These are phyloP conservation scores for Galago senegalensis DNA, from an alignment of 2,797 vertebrate genomes.

Conservation along the genomic window DNA sequence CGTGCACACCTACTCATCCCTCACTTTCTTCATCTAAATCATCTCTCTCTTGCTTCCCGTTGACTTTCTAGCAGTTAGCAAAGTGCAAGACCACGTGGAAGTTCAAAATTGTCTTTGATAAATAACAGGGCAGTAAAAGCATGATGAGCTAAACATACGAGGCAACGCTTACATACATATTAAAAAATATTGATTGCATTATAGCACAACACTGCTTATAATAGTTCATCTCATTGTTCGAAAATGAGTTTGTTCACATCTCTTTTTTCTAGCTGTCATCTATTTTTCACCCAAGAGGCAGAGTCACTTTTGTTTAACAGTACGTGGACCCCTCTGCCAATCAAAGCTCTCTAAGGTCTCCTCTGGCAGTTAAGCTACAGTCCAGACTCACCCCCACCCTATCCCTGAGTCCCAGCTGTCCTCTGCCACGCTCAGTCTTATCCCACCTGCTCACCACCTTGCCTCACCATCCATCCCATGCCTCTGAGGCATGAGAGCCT, in stretches of 20 bases:
- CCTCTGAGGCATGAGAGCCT: not conserved
- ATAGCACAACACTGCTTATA: not conserved
- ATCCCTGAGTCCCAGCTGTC: not conserved
- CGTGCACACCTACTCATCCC: no score
- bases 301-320: not conserved
- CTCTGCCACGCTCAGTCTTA: not conserved
- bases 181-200: constrained; percentile 6
- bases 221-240: not conserved
- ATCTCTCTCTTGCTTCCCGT: not conserved
- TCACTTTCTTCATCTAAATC: not conserved
- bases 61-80: not conserved
- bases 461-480: not conserved
- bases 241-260: not conserved
- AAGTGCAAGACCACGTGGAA: not conserved
- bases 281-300: not conserved
- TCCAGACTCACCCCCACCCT: not conserved
- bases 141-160: not conserved
- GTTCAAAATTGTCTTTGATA: not conserved
- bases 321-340: no score
- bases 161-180: not conserved
- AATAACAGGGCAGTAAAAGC: not conserved
- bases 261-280: not conserved
- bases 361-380: not conserved
- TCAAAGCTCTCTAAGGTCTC: not conserved
- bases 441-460: not conserved